Conservation (phyloP, 2,888 invertebrate genomes). For the Allygus modestus region DNA sequence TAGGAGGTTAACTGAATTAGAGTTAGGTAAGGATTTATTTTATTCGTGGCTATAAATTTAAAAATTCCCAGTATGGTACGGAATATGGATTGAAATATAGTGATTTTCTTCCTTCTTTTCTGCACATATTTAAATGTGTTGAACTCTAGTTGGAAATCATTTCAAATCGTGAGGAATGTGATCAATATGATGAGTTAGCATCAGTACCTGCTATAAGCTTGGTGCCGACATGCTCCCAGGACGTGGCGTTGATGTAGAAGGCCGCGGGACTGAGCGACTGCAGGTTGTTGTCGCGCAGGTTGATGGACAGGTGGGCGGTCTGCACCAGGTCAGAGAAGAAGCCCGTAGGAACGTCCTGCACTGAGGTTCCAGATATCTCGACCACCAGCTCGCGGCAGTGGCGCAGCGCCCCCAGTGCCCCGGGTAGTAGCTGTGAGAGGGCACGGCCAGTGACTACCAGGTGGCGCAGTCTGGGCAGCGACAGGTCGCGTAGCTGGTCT, state of each 20-base stretch:
- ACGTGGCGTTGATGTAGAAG: slow-evolving; percentile 90
- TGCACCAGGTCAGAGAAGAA: slow-evolving; percentile 85
- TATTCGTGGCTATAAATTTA: too few species aligned
- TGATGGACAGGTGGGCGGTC: slow-evolving; percentile 88
- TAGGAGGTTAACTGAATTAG: too few species aligned
- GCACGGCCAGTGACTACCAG: slow-evolving; percentile 88
- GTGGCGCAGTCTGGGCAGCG: slow-evolving; percentile 79
- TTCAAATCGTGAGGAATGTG: too few species aligned
- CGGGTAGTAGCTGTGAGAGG: slow-evolving; percentile 85
- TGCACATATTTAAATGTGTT: too few species aligned
- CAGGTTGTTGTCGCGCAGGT: slow-evolving; percentile 89
- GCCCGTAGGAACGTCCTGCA: slow-evolving; percentile 87
- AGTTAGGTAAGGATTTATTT: too few species aligned
- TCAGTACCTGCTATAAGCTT: slow-evolving; percentile 87
- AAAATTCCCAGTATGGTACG: too few species aligned
- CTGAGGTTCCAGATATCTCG: slow-evolving; percentile 85
- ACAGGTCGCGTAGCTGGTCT: slow-evolving; percentile 49
- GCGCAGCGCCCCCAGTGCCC: slow-evolving; percentile 86
- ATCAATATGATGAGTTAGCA: too few species aligned
- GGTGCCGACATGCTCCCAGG: slow-evolving; percentile 94
- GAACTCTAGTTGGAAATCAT: too few species aligned
- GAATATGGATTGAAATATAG: too few species aligned
- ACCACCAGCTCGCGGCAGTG: slow-evolving; percentile 72
- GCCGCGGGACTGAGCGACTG: slow-evolving; percentile 88
- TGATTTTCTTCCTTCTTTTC: too few species aligned